Conservation (phyloP, 2,888 invertebrate species). For the Andrena minutula region DNA sequence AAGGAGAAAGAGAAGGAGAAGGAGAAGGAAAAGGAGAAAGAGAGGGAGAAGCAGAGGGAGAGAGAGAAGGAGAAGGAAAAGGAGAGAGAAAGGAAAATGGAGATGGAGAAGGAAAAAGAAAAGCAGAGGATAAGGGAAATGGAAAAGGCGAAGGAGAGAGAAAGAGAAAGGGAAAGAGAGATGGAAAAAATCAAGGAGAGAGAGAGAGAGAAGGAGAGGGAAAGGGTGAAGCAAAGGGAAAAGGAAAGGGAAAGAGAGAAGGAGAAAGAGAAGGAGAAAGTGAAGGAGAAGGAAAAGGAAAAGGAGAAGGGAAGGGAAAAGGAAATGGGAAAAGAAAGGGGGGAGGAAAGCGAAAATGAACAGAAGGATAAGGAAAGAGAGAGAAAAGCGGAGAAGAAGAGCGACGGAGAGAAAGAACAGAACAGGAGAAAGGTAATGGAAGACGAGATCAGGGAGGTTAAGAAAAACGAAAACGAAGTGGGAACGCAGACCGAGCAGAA, state of each 20-base stretch:
- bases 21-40: conserved; percentile 60
- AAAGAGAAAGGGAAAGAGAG: neutral
- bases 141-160: neutral
- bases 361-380: conserved; percentile 46
- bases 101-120: conserved; percentile 28
- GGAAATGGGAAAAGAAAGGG: conserved; percentile 49
- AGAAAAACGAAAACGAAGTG: neutral
- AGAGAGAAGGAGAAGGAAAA: conserved; percentile 40
- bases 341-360: conserved; percentile 33
- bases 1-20: conserved; percentile 49
- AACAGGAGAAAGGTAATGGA: conserved; percentile 25
- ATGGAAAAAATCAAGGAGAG: too few species aligned
- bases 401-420: conserved; percentile 45
- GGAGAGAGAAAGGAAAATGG: conserved; percentile 37
- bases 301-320: too few species aligned
- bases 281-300: too few species aligned
- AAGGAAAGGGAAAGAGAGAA: too few species aligned
- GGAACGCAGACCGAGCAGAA: conserved; percentile 70
- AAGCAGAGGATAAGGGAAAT: neutral
- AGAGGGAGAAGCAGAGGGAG: conserved; percentile 42
- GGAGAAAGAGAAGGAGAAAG: too few species aligned
- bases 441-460: conserved; percentile 45
- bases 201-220: accelerated
- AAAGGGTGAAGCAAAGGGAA: accelerated
- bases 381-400: conserved; percentile 57